Percentiles rank a stretch among this genome's conserved stretches.
Evolutionary conservation across 2,797 vertebrate genomes (phyloP).

Genomic region (Rhabdophis nuchalis): DNA sequence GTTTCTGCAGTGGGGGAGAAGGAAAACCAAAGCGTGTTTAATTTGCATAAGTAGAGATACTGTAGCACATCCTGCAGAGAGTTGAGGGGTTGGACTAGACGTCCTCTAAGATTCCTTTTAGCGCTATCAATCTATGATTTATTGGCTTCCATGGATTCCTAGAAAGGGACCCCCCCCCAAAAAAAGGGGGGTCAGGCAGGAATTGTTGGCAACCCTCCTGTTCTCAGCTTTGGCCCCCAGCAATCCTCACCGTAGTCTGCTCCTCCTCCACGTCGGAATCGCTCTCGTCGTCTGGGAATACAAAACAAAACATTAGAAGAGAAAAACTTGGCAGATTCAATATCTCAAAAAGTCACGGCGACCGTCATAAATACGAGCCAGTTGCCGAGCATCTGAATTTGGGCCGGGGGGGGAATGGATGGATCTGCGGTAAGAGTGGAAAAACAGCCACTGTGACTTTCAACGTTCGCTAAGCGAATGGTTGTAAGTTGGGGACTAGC

Average conservation of each 20-base stretch:
- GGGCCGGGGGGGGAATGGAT: too few species aligned
- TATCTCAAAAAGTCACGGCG: not conserved
- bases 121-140: not conserved
- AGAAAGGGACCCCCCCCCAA: not conserved
- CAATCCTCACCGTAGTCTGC: slow-evolving; percentile 87
- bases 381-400: too few species aligned
- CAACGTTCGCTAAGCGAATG: too few species aligned
- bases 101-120: not conserved
- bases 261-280: slow-evolving; percentile 97
- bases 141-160: not conserved
- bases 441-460: too few species aligned
- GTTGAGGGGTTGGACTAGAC: not conserved
- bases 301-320: not conserved
- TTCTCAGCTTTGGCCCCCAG: too few species aligned
- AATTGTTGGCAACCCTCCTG: not conserved
- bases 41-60: not conserved
- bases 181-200: not conserved
- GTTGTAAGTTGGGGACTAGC: too few species aligned
- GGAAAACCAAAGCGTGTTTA: not conserved
- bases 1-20: slow-evolving; percentile 73
- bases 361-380: too few species aligned
- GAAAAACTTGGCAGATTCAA: not conserved
- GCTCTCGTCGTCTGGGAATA: slow-evolving; percentile 87
- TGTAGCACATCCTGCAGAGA: not conserved
- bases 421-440: too few species aligned